These are phyloP conservation scores for Metalampra italica DNA, from an alignment of 2,888 invertebrate genomes.

Conservation along the genomic window DNA sequence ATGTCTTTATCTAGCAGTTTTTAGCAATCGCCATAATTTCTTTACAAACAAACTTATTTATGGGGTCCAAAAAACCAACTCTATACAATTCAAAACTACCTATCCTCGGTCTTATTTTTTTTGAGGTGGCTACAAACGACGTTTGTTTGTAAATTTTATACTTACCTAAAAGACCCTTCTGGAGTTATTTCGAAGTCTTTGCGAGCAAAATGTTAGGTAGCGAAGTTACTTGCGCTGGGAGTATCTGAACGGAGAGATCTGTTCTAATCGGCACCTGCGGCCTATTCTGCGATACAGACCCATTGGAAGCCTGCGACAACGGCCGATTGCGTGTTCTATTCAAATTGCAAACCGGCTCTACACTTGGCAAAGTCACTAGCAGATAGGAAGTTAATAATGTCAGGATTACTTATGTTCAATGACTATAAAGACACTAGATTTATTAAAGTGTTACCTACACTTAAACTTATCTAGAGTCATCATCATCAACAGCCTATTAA, in stretches of 20 bases:
- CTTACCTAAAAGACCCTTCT: background rate
- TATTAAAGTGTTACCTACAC: too few relatives aligned
- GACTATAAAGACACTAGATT: too few relatives aligned
- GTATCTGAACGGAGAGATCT: constrained; percentile 43
- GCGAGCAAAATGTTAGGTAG: constrained; percentile 3
- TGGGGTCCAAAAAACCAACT: too few relatives aligned
- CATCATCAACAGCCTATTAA: too few relatives aligned
- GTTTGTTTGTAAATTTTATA: background rate
- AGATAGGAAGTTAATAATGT: background rate
- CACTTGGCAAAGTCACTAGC: background rate
- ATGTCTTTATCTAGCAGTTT: too few relatives aligned
- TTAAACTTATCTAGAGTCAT: too few relatives aligned
- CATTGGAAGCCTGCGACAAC: constrained; percentile 49
- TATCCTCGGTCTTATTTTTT: too few relatives aligned
- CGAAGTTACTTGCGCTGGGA: constrained; percentile 14
- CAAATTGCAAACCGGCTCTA: constrained; percentile 47
- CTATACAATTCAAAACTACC: too few relatives aligned
- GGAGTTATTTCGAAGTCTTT: constrained; percentile 1
- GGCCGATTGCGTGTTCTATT: constrained; percentile 58
- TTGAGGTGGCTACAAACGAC: too few relatives aligned
- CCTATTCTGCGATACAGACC: constrained; percentile 39
- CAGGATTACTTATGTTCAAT: background rate
- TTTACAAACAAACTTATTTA: too few relatives aligned
- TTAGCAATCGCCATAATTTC: too few relatives aligned
- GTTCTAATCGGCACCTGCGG: constrained; percentile 68